Percentiles rank a stretch among this genome's conserved stretches.
Conservation (phyloP, 2,113 vertebrate genomes). For the Podarcis cretensis region DNA sequence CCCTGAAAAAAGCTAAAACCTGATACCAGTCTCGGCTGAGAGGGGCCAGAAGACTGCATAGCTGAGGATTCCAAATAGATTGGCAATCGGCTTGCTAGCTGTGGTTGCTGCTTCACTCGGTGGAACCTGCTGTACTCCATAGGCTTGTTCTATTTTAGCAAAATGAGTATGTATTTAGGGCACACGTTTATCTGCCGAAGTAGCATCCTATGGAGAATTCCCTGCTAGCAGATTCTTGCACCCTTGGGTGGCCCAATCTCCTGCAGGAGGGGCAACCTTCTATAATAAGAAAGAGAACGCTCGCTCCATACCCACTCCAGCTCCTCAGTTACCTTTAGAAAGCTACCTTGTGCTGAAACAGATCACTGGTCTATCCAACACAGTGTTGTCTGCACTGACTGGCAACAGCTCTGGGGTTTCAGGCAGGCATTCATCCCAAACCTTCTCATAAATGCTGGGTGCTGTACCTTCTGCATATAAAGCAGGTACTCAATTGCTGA, state of each 20-base stretch:
- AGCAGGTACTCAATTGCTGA: too few relatives aligned
- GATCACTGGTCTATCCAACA: too few relatives aligned
- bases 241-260: neutral
- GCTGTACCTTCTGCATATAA: too few relatives aligned
- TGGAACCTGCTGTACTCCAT: conserved; percentile 20
- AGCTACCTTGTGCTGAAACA: too few relatives aligned
- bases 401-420: too few relatives aligned
- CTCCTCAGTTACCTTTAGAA: neutral
- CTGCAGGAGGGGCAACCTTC: neutral
- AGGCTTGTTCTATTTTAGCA: conserved; percentile 52
- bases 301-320: neutral
- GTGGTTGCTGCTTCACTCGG: neutral
- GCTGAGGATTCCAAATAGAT: neutral
- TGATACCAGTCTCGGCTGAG: neutral
- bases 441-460: too few relatives aligned
- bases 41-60: too few relatives aligned
- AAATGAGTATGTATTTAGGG: conserved; percentile 40
- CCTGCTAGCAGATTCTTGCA: neutral
- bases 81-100: neutral
- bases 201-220: neutral
- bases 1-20: neutral
- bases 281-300: neutral
- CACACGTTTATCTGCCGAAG: conserved; percentile 13
- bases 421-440: too few relatives aligned
- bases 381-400: too few relatives aligned